phyloP scores from a whole-genome alignment of 1,140 invertebrate genomes.

The Tetraneura akinire region DNA sequence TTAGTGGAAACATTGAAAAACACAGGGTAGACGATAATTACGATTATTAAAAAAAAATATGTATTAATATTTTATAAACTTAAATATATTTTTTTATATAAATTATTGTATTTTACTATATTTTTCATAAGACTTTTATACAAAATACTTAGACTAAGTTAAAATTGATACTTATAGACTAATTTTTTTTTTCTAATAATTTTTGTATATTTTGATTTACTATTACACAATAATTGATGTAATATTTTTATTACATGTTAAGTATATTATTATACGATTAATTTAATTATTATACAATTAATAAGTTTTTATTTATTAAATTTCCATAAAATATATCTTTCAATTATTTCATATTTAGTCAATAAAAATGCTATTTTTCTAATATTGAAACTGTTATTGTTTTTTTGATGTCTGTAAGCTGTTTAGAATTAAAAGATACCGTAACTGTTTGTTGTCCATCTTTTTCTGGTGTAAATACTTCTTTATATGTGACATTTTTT shows the following conservation, averaged over 20 bases:
- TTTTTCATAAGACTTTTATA: conserved; percentile 35
- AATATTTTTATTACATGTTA: conserved; percentile 1
- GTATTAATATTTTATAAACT: background rate
- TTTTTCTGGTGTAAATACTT: conserved; percentile 24
- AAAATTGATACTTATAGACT: conserved; percentile 5
- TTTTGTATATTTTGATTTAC: conserved; percentile 1
- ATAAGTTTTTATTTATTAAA: background rate
- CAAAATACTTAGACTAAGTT: conserved; percentile 15
- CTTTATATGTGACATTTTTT: conserved; percentile 16
- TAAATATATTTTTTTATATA: background rate
- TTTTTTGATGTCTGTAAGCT: conserved; percentile 38
- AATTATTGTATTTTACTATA: background rate
- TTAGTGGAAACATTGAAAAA: conserved; percentile 80
- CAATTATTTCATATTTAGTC: no score
- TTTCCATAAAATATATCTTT: no score
- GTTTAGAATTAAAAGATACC: conserved; percentile 28
- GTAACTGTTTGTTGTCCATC: conserved; percentile 14
- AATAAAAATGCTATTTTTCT: background rate
- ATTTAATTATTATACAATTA: background rate
- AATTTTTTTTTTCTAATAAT: background rate
- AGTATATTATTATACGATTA: background rate
- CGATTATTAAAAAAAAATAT: background rate
- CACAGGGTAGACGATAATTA: conserved; percentile 68
- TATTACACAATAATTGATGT: background rate
- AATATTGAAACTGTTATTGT: background rate